Evolutionary conservation across 53 echinoderm and acorn worm species (phyloP), one percentile per base, ranked within the genome.

Genomic region (Actinopyga echinites): DNA sequence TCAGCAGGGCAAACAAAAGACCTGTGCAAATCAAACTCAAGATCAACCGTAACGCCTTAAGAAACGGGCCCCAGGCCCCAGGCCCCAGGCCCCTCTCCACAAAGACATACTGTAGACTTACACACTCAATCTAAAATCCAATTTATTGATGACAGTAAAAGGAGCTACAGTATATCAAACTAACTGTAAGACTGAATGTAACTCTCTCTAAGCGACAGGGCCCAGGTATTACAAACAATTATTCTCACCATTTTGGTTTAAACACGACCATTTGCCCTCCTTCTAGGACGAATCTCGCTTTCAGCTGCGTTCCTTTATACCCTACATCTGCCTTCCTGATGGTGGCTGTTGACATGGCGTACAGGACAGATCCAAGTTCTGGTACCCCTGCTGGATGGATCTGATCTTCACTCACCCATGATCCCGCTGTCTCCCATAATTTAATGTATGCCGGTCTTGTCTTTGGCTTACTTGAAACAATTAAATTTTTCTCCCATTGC

Each of bases 281-380:
- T 4, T 83, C 74, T 32, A 96, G 85, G 57, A 75, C 37, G 9
- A 96, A 37, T 34, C 89, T 80, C 20, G 90, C 92, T 62, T 96
- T 96, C 36, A 96, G 85, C 77, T 96, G 96, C 25, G 96, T 96
- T 11, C 96, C 96, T 62, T 92, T 96, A 82, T 90, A 96, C 10
- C 96, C 96, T n/a, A 96, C 83, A 36, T 96, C 96, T 13, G 96
- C 96, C 68, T 80, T 85, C 13, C 57, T 86, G 64, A 96, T 92
- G 1, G 45, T 81, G 2, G 80, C 82, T 2, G 86, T 64, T 82
- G 93, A 85, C 91, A 96, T 91, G 19, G 92, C 92, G 43, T 93
- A 66, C 31, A 96, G 85, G 21, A 96, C 84, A 5, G 82, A 69
- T 57, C 96, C 96, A 32, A 96, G 75, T 45, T 93, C 86, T 2